Percentiles rank a stretch among this genome's conserved stretches.
Conservation (phyloP, 2,797 vertebrate genomes). For the Peromyscus eremicus region DNA sequence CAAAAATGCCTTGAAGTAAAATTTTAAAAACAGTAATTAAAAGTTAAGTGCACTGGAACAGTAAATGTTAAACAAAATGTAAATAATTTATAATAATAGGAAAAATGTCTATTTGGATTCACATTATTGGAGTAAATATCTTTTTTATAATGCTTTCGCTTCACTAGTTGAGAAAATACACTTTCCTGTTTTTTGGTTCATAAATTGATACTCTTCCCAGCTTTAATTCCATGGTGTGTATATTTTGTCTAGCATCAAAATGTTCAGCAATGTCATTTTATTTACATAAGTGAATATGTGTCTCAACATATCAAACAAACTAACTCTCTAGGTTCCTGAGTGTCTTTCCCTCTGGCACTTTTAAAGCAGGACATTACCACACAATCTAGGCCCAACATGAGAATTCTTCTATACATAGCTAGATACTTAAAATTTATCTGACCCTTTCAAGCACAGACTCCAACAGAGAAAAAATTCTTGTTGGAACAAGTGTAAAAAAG, state of each 20-base stretch:
- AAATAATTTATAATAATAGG: background rate
- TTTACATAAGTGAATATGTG: background rate
- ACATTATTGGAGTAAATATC: background rate
- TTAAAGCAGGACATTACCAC: background rate
- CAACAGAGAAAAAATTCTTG: conserved; percentile 16
- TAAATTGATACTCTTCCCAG: background rate
- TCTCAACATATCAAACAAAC: background rate
- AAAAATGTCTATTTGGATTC: background rate
- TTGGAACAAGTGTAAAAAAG: conserved; percentile 33
- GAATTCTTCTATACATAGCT: background rate
- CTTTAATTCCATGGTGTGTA: background rate
- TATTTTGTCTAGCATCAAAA: background rate
- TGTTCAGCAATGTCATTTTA: background rate
- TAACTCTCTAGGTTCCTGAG: background rate
- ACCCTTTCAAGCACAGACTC: conserved; percentile 1
- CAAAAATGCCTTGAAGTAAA: background rate
- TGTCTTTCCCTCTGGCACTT: background rate
- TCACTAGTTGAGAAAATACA: background rate
- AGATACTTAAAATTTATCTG: background rate
- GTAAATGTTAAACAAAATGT: background rate
- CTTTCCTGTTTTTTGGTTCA: background rate
- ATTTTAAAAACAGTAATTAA: background rate
- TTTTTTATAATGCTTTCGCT: background rate
- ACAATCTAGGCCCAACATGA: background rate
- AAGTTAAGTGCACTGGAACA: background rate